Percentiles rank a stretch among this genome's conserved stretches.
Conservation (phyloP, 2,888 invertebrate species). For the Dione vanillae region DNA sequence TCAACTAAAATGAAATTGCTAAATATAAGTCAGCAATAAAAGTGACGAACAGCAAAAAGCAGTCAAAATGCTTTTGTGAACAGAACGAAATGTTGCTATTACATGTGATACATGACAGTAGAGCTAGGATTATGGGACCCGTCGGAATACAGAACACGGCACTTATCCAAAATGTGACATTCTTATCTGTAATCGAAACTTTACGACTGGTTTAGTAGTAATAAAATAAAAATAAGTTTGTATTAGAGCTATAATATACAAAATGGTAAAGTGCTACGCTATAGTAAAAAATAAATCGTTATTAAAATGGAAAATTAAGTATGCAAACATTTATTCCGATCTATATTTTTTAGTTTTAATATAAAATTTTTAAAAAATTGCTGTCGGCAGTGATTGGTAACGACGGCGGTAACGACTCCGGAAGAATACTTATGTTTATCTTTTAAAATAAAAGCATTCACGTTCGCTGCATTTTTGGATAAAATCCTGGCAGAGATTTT, state of each 20-base stretch:
- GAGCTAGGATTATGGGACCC: slow-evolving; percentile 25
- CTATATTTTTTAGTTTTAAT: no score
- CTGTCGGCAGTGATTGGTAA: no score
- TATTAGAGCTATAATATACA: not conserved
- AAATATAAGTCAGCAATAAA: slow-evolving; percentile 12
- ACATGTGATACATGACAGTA: slow-evolving; percentile 32
- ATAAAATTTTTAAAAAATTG: no score
- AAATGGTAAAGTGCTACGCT: not conserved
- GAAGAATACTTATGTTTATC: no score
- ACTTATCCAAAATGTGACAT: slow-evolving; percentile 28
- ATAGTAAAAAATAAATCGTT: not conserved
- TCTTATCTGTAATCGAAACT: slow-evolving; percentile 35
- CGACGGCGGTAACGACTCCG: no score
- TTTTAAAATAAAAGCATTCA: no score
- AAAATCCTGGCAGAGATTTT: no score
- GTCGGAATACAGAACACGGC: slow-evolving; percentile 35
- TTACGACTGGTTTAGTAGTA: slow-evolving; percentile 28
- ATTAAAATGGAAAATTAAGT: not conserved
- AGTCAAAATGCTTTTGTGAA: slow-evolving; percentile 22
- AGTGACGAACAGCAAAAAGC: slow-evolving; percentile 6
- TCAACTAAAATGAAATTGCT: slow-evolving; percentile 6
- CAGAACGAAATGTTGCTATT: slow-evolving; percentile 28
- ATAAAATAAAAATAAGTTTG: slow-evolving; percentile 17
- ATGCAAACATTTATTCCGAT: no score
- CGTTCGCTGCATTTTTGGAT: no score